Conservation (phyloP, 37 sponge, comb jelly and placozoan species). For the Spongia lamella region DNA sequence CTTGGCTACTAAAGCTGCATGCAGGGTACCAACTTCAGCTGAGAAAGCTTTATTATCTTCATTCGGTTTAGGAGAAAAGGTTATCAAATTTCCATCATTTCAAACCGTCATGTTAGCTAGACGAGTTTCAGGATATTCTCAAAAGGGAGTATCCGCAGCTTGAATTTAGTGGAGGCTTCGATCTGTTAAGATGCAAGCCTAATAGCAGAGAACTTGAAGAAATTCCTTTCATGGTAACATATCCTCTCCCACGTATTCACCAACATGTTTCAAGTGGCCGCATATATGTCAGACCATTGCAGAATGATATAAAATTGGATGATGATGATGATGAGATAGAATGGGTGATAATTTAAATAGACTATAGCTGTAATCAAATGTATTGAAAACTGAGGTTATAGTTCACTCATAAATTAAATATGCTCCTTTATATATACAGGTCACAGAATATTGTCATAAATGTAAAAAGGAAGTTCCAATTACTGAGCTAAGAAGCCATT, state of each 20-base stretch:
- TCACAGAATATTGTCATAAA: no score
- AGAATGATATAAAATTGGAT: slow-evolving; percentile 31
- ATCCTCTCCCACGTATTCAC: slow-evolving; percentile 32
- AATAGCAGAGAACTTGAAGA: slow-evolving; percentile 24
- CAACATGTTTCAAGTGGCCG: slow-evolving; percentile 21
- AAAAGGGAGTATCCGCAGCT: slow-evolving; percentile 11
- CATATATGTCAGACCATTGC: slow-evolving; percentile 47
- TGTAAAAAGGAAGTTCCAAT: no score
- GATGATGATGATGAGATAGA: no score
- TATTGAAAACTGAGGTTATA: no score
- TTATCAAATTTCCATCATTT: slow-evolving; percentile 17
- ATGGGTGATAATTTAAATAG: no score
- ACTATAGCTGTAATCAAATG: no score
- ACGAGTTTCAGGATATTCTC: slow-evolving; percentile 37
- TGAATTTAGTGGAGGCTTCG: slow-evolving; percentile 12
- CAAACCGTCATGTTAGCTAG: neutral
- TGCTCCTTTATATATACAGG: no score
- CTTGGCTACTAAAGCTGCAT: slow-evolving; percentile 23
- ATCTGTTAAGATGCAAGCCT: slow-evolving; percentile 4
- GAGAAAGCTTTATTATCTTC: slow-evolving; percentile 31
- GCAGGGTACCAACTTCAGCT: slow-evolving; percentile 17
- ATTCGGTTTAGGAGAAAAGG: slow-evolving; percentile 53
- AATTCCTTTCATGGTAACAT: neutral
- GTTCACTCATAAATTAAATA: no score
- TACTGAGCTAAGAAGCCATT: no score